These are phyloP conservation scores for Eleginops maclovinus DNA, from an alignment of 2,113 vertebrate species.

Conservation along the genomic window DNA sequence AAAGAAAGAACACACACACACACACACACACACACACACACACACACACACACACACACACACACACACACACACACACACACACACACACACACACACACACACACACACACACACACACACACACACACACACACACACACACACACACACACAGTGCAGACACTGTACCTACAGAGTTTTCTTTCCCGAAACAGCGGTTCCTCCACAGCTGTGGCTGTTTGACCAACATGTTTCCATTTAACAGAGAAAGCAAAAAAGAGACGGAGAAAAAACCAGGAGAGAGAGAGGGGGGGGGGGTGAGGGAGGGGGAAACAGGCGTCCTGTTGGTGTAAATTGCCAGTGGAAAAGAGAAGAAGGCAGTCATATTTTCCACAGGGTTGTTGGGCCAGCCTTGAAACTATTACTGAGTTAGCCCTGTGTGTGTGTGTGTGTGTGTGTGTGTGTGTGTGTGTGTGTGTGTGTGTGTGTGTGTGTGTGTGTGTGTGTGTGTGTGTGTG, in stretches of 20 bases:
- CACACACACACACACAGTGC: not conserved
- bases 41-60: not conserved
- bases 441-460: conserved; percentile 51
- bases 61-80: not conserved
- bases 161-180: conserved; percentile 27
- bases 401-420: conserved; percentile 73
- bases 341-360: conserved; percentile 71
- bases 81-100: not conserved
- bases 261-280: conserved; percentile 11
- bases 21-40: not conserved
- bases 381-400: conserved; percentile 75
- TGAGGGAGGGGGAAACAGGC: conserved; percentile 43
- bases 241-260: conserved; percentile 46
- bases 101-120: not conserved
- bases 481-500: conserved; percentile 38
- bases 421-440: conserved; percentile 47
- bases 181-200: not conserved
- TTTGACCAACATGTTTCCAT: conserved; percentile 68
- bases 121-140: not conserved
- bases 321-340: conserved; percentile 80
- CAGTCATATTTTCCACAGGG: conserved; percentile 80
- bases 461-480: conserved; percentile 37
- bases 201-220: conserved; percentile 57
- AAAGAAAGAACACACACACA: no score
- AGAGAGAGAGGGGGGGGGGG: not conserved